Percentiles rank a stretch among this genome's conserved stretches.
Evolutionary conservation across 2,888 invertebrate genomes (phyloP).

Genomic region (Teinopalpus imperialis): DNA sequence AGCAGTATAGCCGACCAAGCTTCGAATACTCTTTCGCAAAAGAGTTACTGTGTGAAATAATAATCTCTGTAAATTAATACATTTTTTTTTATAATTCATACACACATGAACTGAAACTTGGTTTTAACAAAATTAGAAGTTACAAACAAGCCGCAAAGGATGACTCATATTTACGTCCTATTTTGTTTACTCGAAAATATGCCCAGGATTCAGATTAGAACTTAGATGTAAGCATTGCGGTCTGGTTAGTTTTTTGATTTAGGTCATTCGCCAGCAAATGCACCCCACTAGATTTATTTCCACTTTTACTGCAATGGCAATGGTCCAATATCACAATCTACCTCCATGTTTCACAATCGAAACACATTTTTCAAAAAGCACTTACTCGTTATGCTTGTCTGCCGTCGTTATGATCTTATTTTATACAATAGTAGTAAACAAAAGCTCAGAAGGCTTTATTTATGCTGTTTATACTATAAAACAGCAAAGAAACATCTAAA

Average conservation of each 20-base stretch:
- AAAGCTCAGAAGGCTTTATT: constrained; percentile 8
- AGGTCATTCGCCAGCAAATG: constrained; percentile 66
- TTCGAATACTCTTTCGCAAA: too few species aligned
- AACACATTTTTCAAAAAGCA: constrained; percentile 66
- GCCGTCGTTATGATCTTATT: constrained; percentile 17
- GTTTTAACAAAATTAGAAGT: background rate
- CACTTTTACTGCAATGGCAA: constrained; percentile 79
- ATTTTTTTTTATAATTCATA: too few species aligned
- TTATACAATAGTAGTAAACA: constrained; percentile 22
- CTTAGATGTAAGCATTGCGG: constrained; percentile 38
- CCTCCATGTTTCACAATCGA: constrained; percentile 63
- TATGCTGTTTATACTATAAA: too few species aligned
- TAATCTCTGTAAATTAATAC: too few species aligned
- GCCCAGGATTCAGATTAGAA: constrained; percentile 39
- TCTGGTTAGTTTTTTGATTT: constrained; percentile 59
- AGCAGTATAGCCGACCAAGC: too few species aligned
- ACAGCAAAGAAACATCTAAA: too few species aligned
- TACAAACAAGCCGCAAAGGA: background rate
- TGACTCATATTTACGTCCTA: constrained; percentile 28
- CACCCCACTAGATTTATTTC: constrained; percentile 71
- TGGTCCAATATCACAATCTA: constrained; percentile 72
- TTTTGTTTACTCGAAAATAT: constrained; percentile 30
- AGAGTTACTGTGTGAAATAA: too few species aligned
- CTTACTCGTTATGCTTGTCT: constrained; percentile 43
- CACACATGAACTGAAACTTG: too few species aligned